Evolutionary conservation across 2,113 vertebrate species (phyloP).

Genomic region (Pedionomus torquatus): DNA sequence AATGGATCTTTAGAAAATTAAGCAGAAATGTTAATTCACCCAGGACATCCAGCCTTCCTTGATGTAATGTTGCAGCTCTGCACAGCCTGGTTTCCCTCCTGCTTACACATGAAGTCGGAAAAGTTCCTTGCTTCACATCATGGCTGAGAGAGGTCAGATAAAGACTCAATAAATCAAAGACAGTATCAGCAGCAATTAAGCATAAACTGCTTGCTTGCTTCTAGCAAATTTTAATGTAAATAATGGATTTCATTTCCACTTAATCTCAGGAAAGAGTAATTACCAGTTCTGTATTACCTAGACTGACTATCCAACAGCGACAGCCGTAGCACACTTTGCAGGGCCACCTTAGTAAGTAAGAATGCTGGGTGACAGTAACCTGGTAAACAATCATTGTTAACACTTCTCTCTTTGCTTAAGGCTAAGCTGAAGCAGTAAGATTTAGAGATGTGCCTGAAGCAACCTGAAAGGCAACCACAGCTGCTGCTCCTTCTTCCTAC

Average conservation of each 20-base stretch:
- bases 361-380: neutral
- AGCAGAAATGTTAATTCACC: neutral
- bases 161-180: constrained; percentile 21
- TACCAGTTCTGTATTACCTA: neutral
- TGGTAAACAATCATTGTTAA: neutral
- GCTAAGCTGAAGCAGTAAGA: neutral
- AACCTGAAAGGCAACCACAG: neutral
- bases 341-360: neutral
- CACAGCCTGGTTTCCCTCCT: neutral
- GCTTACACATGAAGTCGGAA: neutral
- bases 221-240: neutral
- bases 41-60: neutral
- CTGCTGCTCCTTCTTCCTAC: neutral
- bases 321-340: neutral
- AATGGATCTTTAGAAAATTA: neutral
- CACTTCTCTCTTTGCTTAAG: neutral
- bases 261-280: neutral
- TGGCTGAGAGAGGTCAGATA: neutral
- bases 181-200: neutral
- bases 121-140: neutral
- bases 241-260: neutral
- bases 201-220: neutral
- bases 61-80: neutral
- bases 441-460: neutral
- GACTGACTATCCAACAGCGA: neutral